Evolutionary conservation across 2,113 vertebrate species (phyloP), one percentile per base, ranked within the genome.

Genomic region (Microcebus ravelobensis): DNA sequence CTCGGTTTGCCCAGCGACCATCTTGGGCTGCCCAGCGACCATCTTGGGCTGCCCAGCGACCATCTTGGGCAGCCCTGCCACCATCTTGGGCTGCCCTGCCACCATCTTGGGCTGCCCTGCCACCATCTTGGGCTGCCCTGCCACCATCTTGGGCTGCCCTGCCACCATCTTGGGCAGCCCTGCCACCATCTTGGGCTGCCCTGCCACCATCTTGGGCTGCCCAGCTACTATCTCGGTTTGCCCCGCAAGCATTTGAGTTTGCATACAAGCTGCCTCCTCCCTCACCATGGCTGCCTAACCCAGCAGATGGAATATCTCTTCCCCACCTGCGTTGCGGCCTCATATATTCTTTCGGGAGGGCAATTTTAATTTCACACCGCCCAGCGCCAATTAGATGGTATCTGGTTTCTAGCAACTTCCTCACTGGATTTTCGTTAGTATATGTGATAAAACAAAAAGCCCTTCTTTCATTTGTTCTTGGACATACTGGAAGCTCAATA

Each of bases 391-490:
- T 65, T 18, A 59, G 10, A 59, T 94, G 82, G 52, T 67, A 96
- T 13, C 29, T 88, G 29, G 1, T 71, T 93, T 96, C 76, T 91
- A 97, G 67, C 45, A 97, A 3, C 82, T 48, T 93, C 18, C 23
- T 94, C 20, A 39, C 52, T 7, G 94, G 2, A 1, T 14, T 18
- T 23, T 84, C 34, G 0, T 80, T 25, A 8, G 52, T 27, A 31
- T 65, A 94, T 0, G 82, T 94, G 14, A 96, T 61, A 50, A 97
- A 96, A 17, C 86, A 77, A 14, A 97, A 96, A 73, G 45, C 73
- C 85, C 67, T 25, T 88, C 86, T 97, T 87, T 70, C 3, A 0
- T 88, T 57, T 50, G 90, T 96, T 59, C 6, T 17, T 9, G 45
- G 31, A 65, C 18, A 61, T 29, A 81, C 0, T 3, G 87, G 86